phyloP scores from a whole-genome alignment of 2,888 invertebrate species.

The Machimus atricapillus region DNA sequence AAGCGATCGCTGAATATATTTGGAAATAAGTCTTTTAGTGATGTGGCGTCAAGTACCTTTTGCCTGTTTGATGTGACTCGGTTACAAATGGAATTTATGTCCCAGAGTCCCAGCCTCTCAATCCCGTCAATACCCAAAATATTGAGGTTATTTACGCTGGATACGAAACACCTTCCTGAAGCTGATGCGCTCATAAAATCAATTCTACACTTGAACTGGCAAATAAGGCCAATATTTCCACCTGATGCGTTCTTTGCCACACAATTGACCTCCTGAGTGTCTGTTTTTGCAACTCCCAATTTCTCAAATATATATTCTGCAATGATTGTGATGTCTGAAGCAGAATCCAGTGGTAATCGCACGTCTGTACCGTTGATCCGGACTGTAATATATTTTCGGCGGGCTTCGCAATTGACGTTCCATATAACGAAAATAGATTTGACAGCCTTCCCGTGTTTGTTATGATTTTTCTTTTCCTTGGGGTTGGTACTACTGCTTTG shows the following conservation, averaged over 20 bases:
- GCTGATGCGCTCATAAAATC: background rate
- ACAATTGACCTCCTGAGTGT: constrained; percentile 41
- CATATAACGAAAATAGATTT: no score
- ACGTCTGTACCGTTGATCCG: no score
- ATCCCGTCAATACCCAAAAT: constrained; percentile 40
- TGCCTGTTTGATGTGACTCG: background rate
- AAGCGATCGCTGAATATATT: constrained; percentile 3
- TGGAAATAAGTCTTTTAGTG: constrained; percentile 31
- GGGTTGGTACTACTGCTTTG: no score
- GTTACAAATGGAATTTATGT: constrained; percentile 38
- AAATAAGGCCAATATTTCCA: constrained; percentile 42
- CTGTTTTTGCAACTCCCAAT: constrained; percentile 31
- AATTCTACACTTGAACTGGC: constrained; percentile 42
- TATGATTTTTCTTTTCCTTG: no score
- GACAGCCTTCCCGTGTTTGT: no score
- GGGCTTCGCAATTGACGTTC: no score
- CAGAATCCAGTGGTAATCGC: constrained; percentile 11
- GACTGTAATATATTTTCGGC: no score
- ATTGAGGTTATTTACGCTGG: background rate
- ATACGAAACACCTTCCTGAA: background rate
- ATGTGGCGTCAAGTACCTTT: background rate
- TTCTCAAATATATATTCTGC: constrained; percentile 44
- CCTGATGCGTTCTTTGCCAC: constrained; percentile 43
- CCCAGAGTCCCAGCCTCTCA: constrained; percentile 40
- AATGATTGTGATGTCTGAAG: constrained; percentile 47